Base-by-base conservation (phyloP, 2,797 vertebrate species). In the Bufotes viridis region DNA sequence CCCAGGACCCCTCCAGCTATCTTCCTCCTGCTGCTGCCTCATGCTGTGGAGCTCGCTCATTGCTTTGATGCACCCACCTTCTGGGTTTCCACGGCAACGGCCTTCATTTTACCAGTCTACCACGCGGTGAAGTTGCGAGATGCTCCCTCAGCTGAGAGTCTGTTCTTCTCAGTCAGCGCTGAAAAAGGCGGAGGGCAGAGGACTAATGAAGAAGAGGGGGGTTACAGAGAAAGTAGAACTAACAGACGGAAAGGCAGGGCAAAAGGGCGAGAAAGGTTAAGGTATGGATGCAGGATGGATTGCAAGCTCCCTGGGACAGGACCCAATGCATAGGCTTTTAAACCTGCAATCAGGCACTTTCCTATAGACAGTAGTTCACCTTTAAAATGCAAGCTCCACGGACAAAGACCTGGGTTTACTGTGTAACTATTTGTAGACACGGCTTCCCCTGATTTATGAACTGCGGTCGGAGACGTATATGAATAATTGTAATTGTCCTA, bases 1-100 rank as follows among this genome's bases (percentile, higher is more conserved):
- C 88, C 88, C 88, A 89, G 88, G 88, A 89, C 88, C 88, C 88
- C 88, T 89, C 88, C 88, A 89, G 88, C 88, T 82, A 89, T 78
- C 53, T 79, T 87, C 84, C 63, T 86, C 88, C 88, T 89, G 80
- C 88, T 89, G 88, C 61, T 78, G 80, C 42, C 72, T 61, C 79
- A 85, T 86, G 79, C 84, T 87, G 88, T 67, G 84, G 61, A 24
- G 80, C 74, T 78, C 84, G 63, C 88, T 89, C 84, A 20, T 63
- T 83, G 84, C 88, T 89, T 89, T 89, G 88, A 89, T 89, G 88
- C 88, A 86, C 84, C 88, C 88, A 82, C 88, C 88, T 89, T 83
- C 88, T 63, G 74, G 84, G 88, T 89, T 89, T 78, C 88, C 65
- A 89, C 15, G 88, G 88, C 60, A 89, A 89, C 84, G 88, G 88